Base-by-base conservation (phyloP, 2,797 vertebrate genomes). In the Mergus octosetaceus region DNA sequence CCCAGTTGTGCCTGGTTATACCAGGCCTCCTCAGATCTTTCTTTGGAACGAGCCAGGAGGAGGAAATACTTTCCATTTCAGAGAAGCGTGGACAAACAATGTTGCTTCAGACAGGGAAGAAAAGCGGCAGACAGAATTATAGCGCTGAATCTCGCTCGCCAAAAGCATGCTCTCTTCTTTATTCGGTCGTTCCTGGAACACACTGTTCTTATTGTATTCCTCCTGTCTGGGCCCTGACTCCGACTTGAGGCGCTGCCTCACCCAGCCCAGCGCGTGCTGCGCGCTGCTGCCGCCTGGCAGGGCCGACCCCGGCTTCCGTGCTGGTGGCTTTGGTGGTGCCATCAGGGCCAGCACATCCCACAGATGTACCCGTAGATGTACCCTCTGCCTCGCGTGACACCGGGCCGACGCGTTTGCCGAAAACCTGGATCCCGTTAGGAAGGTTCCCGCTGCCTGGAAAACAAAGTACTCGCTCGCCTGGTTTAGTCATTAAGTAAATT, bases 401-500 rank as follows among this genome's bases (percentile, higher is more conserved):
- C 60, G 34, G 91, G 83, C 80, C 53, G 93, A 89, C 2, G 9
- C 83, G 86, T 39, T 84, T 79, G 87, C 84, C 90, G 54, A 74
- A 94, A 96, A 91, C 92, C 89, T 96, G 95, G 90, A 93, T 95
- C 87, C 94, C 53, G 77, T 96, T 96, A 97, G 90, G 77, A 94
- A 87, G 41, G 89, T 96, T 95, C 94, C 93, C 13, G 66, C 85
- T 77, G 94, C 62, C 95, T 95, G 95, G 93, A 95, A 96, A 97
- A 97, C 96, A 97, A 97, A 96, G 95, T 80, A 49, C 93, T 94
- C 2, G 0, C 94, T 95, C 2, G 87, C 93, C 95, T 97, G 96
- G 89, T 96, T 97, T 97, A 97, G 97, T 97, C 97, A 96, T 97
- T 96, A 96, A 96, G 94, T 95, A 95, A 95, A 97, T 93, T 93